phyloP scores from a whole-genome alignment of 2,113 vertebrate genomes.

The Muntiacus muntjak region DNA sequence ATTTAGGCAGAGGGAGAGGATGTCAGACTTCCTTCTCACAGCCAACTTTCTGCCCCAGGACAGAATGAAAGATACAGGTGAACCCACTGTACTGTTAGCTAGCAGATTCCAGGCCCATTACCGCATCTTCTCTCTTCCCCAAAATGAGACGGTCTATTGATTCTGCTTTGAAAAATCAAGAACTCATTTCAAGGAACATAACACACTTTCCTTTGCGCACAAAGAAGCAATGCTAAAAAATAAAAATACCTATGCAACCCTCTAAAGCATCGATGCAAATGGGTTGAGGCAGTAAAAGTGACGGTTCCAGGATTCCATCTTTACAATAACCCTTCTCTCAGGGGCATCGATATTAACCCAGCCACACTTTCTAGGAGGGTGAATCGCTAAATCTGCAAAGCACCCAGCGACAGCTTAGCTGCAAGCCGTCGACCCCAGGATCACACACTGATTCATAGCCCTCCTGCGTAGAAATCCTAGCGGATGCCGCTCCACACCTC shows the following conservation, averaged over 20 bases:
- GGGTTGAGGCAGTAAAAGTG: neutral
- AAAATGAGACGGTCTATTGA: constrained; percentile 2
- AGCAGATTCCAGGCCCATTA: neutral
- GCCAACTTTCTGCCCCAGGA: neutral
- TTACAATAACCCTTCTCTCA: constrained; percentile 19
- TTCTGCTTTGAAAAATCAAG: constrained; percentile 39
- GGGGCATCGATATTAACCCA: constrained; percentile 44
- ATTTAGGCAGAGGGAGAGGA: neutral
- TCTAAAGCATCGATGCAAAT: neutral
- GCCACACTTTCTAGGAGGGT: constrained; percentile 18
- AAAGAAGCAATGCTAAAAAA: constrained; percentile 26
- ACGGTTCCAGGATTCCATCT: neutral
- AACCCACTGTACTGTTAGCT: neutral
- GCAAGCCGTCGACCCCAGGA: neutral
- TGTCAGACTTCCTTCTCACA: neutral
- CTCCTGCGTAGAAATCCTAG: neutral
- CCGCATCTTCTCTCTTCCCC: neutral
- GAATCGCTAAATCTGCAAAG: neutral
- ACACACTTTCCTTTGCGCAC: constrained; percentile 5
- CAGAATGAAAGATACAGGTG: neutral
- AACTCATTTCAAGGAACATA: constrained; percentile 2
- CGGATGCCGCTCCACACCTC: neutral
- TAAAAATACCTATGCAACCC: neutral
- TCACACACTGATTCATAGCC: neutral
- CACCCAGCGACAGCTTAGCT: constrained; percentile 31